phyloP scores from a whole-genome alignment of 2,888 invertebrate genomes.

The Drosophila picticornis region DNA sequence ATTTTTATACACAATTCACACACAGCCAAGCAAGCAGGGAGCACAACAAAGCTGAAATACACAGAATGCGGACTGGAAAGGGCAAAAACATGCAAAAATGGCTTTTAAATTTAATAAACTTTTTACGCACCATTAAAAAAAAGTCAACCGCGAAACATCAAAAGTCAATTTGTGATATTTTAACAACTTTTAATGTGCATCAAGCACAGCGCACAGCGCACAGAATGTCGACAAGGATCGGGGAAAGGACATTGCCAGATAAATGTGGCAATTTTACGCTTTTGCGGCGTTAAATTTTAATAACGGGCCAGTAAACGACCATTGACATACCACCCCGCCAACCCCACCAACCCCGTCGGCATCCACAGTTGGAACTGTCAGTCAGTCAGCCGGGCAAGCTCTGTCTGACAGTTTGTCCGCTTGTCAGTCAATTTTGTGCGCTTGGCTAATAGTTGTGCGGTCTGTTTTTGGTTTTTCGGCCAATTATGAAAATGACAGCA shows the following conservation, averaged over 20 bases:
- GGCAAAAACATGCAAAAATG: conserved; percentile 29
- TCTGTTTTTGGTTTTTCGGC: conserved; percentile 69
- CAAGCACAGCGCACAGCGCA: conserved; percentile 58
- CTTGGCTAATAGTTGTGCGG: conserved; percentile 75
- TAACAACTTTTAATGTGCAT: conserved; percentile 75
- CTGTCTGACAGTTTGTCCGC: conserved; percentile 18
- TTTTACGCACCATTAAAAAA: conserved; percentile 79
- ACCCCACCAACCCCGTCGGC: neutral
- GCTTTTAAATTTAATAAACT: conserved; percentile 80
- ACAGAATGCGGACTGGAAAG: conserved; percentile 14
- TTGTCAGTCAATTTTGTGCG: conserved; percentile 25
- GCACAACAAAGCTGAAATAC: conserved; percentile 15
- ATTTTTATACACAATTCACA: conserved; percentile 70
- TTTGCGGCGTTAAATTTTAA: conserved; percentile 78
- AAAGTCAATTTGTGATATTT: conserved; percentile 80
- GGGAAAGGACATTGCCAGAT: conserved; percentile 58
- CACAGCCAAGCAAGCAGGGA: conserved; percentile 18
- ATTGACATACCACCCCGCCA: conserved; percentile 26
- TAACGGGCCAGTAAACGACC: conserved; percentile 62
- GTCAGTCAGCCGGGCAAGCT: conserved; percentile 7
- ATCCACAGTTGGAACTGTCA: conserved; percentile 3
- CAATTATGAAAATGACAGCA: conserved; percentile 76
- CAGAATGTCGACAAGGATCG: conserved; percentile 7
- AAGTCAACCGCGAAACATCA: conserved; percentile 80
- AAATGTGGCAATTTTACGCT: conserved; percentile 80